A percentile compares a stretch with the other conserved stretches of the same genome.
Evolutionary conservation across 1,140 invertebrate genomes (phyloP).

Genomic region (Megalopta genalis): DNA sequence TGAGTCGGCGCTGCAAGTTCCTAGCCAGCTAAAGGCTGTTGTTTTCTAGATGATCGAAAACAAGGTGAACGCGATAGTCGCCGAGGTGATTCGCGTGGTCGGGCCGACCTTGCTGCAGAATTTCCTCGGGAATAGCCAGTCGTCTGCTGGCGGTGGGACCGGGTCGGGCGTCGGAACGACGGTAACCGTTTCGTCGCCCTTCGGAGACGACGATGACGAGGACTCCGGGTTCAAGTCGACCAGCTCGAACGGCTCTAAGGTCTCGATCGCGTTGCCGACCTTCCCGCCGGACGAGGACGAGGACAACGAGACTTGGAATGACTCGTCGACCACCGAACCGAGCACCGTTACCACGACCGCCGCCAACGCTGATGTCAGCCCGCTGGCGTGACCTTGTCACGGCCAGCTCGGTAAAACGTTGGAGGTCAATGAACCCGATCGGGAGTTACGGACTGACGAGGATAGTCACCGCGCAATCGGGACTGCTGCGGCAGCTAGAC

Average conservation of each 20-base stretch:
- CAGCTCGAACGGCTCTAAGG: conserved; percentile 50
- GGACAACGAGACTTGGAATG: conserved; percentile 53
- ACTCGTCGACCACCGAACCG: conserved; percentile 3
- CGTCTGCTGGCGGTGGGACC: conserved; percentile 61
- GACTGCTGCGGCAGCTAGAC: conserved; percentile 63
- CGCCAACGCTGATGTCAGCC: conserved; percentile 12
- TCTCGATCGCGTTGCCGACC: conserved; percentile 79
- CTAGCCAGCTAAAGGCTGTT: conserved; percentile 62
- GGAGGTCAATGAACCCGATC: conserved; percentile 41
- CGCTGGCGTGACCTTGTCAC: conserved; percentile 36
- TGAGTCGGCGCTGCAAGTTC: not conserved
- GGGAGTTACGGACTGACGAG: not conserved
- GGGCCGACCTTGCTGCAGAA: conserved; percentile 84
- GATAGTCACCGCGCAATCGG: conserved; percentile 64
- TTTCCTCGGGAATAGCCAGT: conserved; percentile 79
- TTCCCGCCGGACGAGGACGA: conserved; percentile 80
- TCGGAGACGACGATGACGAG: conserved; percentile 63
- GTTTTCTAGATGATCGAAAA: conserved; percentile 88
- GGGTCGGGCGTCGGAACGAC: conserved; percentile 60
- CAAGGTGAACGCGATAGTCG: conserved; percentile 86
- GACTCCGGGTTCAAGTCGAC: conserved; percentile 35
- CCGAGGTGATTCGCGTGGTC: conserved; percentile 84
- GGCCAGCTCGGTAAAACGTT: conserved; percentile 53
- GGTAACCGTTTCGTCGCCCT: conserved; percentile 73
- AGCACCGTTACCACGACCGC: not conserved